phyloP scores from a whole-genome alignment of 2,888 invertebrate species.

The Agrotis ipsilon region DNA sequence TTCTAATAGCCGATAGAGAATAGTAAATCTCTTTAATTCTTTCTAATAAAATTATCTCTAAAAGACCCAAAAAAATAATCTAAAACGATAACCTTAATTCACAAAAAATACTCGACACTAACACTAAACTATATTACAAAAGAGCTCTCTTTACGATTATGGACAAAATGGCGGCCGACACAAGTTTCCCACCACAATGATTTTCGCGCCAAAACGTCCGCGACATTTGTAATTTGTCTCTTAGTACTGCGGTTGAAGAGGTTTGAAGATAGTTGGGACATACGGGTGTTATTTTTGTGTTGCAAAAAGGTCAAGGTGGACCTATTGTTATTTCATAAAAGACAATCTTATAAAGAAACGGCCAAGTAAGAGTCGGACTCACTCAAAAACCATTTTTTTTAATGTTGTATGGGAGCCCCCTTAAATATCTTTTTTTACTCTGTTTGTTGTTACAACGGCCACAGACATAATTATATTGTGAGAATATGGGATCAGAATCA shows the following conservation, averaged over 20 bases:
- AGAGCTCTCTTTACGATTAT: constrained; percentile 12
- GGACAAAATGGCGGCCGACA: constrained; percentile 33
- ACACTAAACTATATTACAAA: constrained; percentile 29
- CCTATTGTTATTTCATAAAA: neutral
- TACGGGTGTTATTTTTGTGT: constrained; percentile 12
- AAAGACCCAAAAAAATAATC: neutral
- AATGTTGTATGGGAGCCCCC: no score
- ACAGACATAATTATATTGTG: no score
- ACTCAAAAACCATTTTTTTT: no score
- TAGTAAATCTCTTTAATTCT: no score
- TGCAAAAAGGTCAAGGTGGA: neutral
- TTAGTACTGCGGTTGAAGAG: constrained; percentile 26
- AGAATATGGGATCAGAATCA: no score
- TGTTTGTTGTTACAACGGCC: no score
- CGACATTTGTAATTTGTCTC: constrained; percentile 75
- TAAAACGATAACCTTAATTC: neutral
- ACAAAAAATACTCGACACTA: neutral
- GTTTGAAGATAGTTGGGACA: constrained; percentile 7
- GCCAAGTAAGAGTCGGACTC: no score
- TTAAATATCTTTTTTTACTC: no score
- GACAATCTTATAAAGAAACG: neutral
- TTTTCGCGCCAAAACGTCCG: constrained; percentile 66
- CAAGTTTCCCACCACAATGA: constrained; percentile 52
- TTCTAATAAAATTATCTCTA: neutral
- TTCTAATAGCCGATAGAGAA: no score